These are phyloP conservation scores for Drosophila sproati DNA, from an alignment of 1,140 invertebrate genomes.

Conservation along the genomic window DNA sequence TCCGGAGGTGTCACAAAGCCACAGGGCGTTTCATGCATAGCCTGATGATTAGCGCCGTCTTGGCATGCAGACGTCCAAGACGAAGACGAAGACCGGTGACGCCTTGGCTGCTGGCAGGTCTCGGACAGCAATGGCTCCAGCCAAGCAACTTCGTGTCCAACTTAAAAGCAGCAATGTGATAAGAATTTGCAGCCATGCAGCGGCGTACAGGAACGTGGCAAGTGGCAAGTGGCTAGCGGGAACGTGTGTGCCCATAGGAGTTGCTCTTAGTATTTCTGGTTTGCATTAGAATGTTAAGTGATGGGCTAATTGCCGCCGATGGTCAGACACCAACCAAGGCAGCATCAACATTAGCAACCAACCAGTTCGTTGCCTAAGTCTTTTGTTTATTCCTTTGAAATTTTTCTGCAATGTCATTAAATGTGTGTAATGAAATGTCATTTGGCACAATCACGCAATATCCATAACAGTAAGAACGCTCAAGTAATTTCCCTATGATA, in stretches of 20 bases:
- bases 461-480: neutral
- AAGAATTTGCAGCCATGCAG: slow-evolving; percentile 12
- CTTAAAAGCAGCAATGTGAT: slow-evolving; percentile 19
- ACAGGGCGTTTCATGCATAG: slow-evolving; percentile 19
- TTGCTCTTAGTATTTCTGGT: neutral
- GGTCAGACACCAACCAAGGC: slow-evolving; percentile 7
- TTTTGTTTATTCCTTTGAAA: slow-evolving; percentile 38
- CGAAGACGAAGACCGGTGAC: slow-evolving; percentile 28
- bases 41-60: slow-evolving; percentile 60
- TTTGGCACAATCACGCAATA: slow-evolving; percentile 13
- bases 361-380: slow-evolving; percentile 69
- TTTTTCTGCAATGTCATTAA: neutral
- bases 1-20: slow-evolving; percentile 55
- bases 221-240: neutral
- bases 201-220: neutral
- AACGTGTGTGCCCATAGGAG: neutral
- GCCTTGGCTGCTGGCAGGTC: slow-evolving; percentile 36
- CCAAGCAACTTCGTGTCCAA: slow-evolving; percentile 5
- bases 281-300: slow-evolving; percentile 77
- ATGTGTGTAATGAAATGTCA: slow-evolving; percentile 2
- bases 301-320: slow-evolving; percentile 68
- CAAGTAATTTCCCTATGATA: neutral
- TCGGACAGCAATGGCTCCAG: slow-evolving; percentile 32
- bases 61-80: slow-evolving; percentile 49
- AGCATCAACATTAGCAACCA: slow-evolving; percentile 11